Conservation (phyloP, 2,113 vertebrate genomes). For the Microcebus tavaratra region DNA sequence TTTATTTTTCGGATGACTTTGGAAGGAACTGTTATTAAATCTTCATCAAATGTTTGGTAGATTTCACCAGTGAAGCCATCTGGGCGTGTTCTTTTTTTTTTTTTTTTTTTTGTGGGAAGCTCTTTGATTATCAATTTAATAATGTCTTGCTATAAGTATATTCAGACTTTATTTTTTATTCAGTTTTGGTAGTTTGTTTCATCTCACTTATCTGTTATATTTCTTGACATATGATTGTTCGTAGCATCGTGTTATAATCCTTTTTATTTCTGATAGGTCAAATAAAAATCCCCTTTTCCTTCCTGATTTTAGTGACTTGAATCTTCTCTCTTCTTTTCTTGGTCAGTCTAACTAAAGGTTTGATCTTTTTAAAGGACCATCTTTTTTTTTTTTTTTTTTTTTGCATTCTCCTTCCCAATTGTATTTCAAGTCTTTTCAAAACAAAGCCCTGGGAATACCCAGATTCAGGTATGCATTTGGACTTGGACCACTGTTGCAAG, state of each 20-base stretch:
- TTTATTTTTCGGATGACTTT: neutral
- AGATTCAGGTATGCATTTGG: too few relatives aligned
- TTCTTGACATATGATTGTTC: neutral
- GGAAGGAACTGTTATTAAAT: neutral
- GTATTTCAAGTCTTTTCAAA: too few relatives aligned
- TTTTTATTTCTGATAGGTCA: neutral
- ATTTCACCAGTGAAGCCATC: neutral
- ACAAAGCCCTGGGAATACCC: too few relatives aligned
- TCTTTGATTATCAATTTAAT: neutral
- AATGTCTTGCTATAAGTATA: neutral
- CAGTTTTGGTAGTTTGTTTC: neutral
- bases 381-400: too few relatives aligned
- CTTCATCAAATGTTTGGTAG: neutral
- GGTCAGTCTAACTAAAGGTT: neutral
- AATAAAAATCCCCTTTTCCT: neutral
- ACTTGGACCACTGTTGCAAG: too few relatives aligned
- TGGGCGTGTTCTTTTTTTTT: neutral
- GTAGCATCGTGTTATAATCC: neutral
- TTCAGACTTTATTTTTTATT: neutral
- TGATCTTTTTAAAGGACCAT: too few relatives aligned
- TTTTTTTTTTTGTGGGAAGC: neutral
- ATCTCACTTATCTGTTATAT: neutral
- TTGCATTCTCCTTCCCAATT: too few relatives aligned
- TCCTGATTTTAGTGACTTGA: neutral
- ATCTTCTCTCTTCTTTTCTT: neutral